Conservation (phyloP, 2,113 vertebrate species). For the Boleophthalmus pectinirostris region DNA sequence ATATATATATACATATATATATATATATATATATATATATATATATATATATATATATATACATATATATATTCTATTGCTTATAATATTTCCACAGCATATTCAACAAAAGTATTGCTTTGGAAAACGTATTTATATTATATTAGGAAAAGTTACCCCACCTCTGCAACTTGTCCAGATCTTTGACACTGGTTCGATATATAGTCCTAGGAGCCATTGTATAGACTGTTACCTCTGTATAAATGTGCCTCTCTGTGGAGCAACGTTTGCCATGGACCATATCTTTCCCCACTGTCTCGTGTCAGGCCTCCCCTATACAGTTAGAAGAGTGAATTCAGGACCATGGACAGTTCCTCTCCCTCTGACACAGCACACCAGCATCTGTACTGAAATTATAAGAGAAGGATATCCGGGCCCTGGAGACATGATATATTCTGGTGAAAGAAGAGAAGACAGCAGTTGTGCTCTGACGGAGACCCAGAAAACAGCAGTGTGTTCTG, state of each 20-base stretch:
- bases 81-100: background rate
- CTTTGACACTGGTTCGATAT: background rate
- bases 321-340: conserved; percentile 38
- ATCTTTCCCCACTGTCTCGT: conserved; percentile 15
- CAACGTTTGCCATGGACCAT: conserved; percentile 20
- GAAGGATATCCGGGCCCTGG: conserved; percentile 26
- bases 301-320: conserved; percentile 18
- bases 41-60: no score
- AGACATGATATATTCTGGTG: conserved; percentile 41
- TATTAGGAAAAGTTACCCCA: background rate
- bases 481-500: conserved; percentile 47
- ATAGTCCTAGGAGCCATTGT: background rate
- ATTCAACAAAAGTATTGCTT: background rate
- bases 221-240: conserved; percentile 1
- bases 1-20: no score
- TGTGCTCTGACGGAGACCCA: conserved; percentile 53
- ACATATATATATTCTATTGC: background rate
- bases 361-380: conserved; percentile 41
- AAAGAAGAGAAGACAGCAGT: conserved; percentile 32
- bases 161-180: background rate
- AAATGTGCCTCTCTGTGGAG: conserved; percentile 10
- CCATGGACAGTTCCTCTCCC: conserved; percentile 30
- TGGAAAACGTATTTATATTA: background rate
- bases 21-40: no score
- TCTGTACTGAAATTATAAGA: conserved; percentile 21